Evolutionary conservation across 1,140 invertebrate species (phyloP), one percentile per base, ranked within the genome.

Genomic region (Penaeus vannamei): DNA sequence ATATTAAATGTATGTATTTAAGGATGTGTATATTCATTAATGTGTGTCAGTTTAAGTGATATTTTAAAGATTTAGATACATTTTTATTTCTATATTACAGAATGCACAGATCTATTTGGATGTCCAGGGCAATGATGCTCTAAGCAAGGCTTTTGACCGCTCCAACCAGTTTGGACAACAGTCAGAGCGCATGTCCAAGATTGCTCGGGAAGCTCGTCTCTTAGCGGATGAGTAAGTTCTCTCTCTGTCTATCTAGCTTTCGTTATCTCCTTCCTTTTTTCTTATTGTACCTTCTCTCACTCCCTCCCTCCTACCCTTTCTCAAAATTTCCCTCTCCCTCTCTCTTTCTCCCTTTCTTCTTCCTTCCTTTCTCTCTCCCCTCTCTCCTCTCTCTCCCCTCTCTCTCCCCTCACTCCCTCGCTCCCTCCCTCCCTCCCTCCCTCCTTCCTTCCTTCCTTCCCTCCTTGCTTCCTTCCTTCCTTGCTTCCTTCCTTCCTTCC

Each of bases 111-210:
- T 96, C 90, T 96, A 96, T 91, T 94, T 98, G 32, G 95, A 96
- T 84, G 95, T 95, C 1, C 97, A 98, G 92, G 98, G 97, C 7
- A 94, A 94, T 32, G 94, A 94, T 36, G 97, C 97, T 0, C 93
- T 98, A 69, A 93, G 95, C 1, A 96, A 96, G 91, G 98, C 98
- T 0, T 95, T 95, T 92, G 95, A 96, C 91, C 95, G 97, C 66
- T 97, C 97, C 0, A 95, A 95, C 72, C 95, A 97, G 93, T 97
- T 97, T 93, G 98, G 98, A 12, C 96, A 97, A 91, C 97, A 98
- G 92, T 98, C 97, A 26, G 94, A 96, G 36, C 95, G 97, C 91
- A 98, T 99, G 96, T 97, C 97, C 1, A 94, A 95, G 23, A 97
- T 98, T 76, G 97, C 98, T 0, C 95, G 97, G 86, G 96, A 98